Evolutionary conservation across 1,140 invertebrate species (phyloP), one percentile per base, ranked within the genome.

Genomic region (Drosophila subobscura): DNA sequence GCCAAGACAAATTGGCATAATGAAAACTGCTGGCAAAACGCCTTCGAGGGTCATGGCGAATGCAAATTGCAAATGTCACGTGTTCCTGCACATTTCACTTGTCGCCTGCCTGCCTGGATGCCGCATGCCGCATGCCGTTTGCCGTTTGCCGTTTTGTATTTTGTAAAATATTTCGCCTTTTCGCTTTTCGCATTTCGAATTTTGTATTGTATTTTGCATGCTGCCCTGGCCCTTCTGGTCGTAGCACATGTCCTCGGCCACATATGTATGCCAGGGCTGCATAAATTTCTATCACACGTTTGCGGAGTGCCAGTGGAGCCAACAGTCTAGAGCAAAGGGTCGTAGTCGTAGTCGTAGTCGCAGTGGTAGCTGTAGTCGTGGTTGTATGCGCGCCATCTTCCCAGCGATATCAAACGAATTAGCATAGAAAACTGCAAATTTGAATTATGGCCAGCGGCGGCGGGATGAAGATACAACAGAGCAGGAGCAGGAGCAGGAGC

Each of bases 381-480:
- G 33, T 4, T 37, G 33, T 37, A 37, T 12, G 33, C 33, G 55
- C 51, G 37, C 66, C 77, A 72, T 72, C 78, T 79, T 84, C 60
- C 59, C 42, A 40, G 57, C 77, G 63, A 70, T 80, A 80, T 77
- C 68, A 72, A 59, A 66, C 74, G 85, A 89, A 89, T 89, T 89
- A 85, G 85, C 85, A 89, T 89, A 89, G 85, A 78, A 89, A 89
- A 89, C 85, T 85, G 76, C 77, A 89, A 89, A 89, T 89, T 89
- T 89, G 85, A 89, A 89, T 89, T 89, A 89, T 89, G 60, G 72
- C 79, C 79, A 70, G 50, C 37, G 65, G 50, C 37, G 65, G 29
- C 41, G 46, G 53, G 23, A 10, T 12, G 33, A 37, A 37, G 33
- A 37, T 37, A 37, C 33, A 37, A 12, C 33, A 4, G 33, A 55